phyloP scores from a whole-genome alignment of 2,113 vertebrate species.

The Puntigrus tetrazona region DNA sequence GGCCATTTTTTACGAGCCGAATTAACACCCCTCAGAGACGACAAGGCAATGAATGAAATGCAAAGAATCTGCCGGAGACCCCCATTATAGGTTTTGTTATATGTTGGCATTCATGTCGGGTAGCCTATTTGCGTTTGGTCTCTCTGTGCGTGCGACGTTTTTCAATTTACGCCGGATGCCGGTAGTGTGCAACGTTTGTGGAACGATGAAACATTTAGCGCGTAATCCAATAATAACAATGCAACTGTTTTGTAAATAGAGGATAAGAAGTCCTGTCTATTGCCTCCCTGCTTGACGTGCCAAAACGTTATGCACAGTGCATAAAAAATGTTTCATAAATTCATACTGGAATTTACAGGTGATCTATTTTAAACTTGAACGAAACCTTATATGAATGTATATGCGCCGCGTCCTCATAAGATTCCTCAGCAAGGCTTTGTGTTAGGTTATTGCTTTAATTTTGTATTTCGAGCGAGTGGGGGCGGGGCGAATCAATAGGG shows the following conservation, averaged over 20 bases:
- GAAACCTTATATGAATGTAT: background rate
- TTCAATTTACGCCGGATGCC: background rate
- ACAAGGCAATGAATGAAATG: slow-evolving; percentile 29
- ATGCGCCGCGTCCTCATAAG: background rate
- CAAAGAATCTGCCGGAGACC: slow-evolving; percentile 3
- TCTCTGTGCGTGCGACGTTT: slow-evolving; percentile 30
- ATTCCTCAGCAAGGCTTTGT: background rate
- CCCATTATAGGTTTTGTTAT: background rate
- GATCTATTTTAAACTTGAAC: background rate
- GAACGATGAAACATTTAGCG: background rate
- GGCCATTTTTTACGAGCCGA: slow-evolving; percentile 51
- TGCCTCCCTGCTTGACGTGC: background rate
- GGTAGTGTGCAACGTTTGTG: background rate
- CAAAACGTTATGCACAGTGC: background rate
- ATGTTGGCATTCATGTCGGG: slow-evolving; percentile 20
- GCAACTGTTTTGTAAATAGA: background rate
- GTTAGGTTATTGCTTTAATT: slow-evolving; percentile 7
- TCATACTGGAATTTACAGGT: background rate
- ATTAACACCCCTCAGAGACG: slow-evolving; percentile 34
- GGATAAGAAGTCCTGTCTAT: background rate
- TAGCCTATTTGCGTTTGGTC: background rate
- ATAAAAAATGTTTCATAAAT: background rate
- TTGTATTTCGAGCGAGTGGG: slow-evolving; percentile 25
- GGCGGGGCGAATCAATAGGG: slow-evolving; percentile 31
- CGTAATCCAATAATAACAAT: background rate